Evolutionary conservation across 2,797 vertebrate species (phyloP).

Genomic region (Eulemur albifrons): DNA sequence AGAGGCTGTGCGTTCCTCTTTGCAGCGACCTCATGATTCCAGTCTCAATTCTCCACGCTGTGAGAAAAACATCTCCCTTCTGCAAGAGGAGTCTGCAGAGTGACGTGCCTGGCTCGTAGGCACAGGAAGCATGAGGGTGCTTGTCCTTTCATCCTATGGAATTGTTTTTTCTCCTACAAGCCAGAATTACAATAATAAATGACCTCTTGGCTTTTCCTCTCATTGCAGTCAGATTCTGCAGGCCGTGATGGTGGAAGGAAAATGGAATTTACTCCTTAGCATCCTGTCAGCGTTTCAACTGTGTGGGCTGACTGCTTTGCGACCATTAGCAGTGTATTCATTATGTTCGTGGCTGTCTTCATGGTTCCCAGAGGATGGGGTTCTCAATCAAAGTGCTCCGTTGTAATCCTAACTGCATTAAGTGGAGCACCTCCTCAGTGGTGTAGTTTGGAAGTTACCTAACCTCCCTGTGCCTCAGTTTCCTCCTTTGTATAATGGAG

Average conservation of each 20-base stretch:
- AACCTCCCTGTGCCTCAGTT: neutral
- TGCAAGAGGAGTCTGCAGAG: neutral
- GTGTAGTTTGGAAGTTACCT: neutral
- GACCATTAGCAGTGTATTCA: neutral
- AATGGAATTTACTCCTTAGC: neutral
- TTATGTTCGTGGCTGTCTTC: neutral
- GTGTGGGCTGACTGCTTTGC: neutral
- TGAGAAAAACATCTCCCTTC: neutral
- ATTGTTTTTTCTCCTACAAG: neutral
- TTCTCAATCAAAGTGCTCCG: neutral
- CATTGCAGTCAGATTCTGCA: neutral
- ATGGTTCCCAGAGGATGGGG: neutral
- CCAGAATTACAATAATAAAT: neutral
- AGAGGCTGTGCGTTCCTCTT: neutral
- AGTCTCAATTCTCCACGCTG: neutral
- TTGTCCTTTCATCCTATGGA: neutral
- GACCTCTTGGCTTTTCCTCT: neutral
- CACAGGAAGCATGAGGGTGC: neutral
- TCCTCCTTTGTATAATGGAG: neutral
- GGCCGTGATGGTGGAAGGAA: neutral
- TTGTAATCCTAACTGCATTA: neutral
- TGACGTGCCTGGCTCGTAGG: neutral
- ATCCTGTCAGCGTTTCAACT: fast-evolving
- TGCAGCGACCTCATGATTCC: neutral
- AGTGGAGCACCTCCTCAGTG: neutral